These are phyloP conservation scores for Bombus picipes DNA, from an alignment of 1,140 invertebrate species.

Conservation along the genomic window DNA sequence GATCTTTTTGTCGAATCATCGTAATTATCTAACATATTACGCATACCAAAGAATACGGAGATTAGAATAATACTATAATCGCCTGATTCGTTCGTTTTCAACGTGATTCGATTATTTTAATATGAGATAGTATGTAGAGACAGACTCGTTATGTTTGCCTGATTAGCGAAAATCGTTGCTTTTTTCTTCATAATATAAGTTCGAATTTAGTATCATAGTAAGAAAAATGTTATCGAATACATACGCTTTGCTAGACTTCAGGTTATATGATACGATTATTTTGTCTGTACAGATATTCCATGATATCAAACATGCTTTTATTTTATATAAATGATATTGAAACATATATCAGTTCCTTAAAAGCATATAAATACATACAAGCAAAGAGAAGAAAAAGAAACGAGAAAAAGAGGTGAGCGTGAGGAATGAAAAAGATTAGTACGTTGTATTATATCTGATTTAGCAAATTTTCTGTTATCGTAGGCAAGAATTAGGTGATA, in stretches of 20 bases:
- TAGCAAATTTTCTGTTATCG: background rate
- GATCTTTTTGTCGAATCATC: background rate
- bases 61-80: constrained; percentile 5
- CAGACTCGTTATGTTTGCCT: constrained; percentile 3
- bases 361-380: background rate
- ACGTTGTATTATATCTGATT: constrained; percentile 7
- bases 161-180: background rate
- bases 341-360: background rate
- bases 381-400: background rate
- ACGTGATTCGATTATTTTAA: constrained; percentile 16
- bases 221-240: background rate
- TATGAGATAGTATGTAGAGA: background rate
- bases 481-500: background rate
- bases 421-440: constrained; percentile 2
- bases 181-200: background rate
- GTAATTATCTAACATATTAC: constrained; percentile 12
- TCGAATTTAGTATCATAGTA: background rate
- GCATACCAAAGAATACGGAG: constrained; percentile 32
- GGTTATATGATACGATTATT: background rate
- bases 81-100: constrained; percentile 13
- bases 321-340: background rate
- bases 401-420: background rate
- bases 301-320: background rate
- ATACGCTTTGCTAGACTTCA: background rate
- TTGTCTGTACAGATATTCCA: background rate